A percentile compares a stretch with the other conserved stretches of the same genome.
phyloP scores from a whole-genome alignment of 2,113 vertebrate species.

The Seriola quinqueradiata region DNA sequence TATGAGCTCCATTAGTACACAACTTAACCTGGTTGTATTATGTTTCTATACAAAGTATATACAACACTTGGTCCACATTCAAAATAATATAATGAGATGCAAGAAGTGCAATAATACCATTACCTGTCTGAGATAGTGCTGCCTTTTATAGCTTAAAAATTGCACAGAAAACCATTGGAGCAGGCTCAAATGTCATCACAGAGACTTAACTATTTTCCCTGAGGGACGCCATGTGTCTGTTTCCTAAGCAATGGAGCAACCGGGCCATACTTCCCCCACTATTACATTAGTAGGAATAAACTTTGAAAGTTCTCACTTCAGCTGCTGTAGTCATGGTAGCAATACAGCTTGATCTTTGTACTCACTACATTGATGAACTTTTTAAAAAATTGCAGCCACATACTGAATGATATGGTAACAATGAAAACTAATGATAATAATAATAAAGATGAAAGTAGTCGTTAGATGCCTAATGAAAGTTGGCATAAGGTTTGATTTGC shows the following conservation, averaged over 20 bases:
- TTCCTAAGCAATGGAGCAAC: slow-evolving; percentile 54
- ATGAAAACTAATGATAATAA: too few relatives aligned
- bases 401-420: background rate
- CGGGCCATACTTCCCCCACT: slow-evolving; percentile 30
- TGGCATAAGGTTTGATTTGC: background rate
- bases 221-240: slow-evolving; percentile 47
- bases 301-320: slow-evolving; percentile 16
- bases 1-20: slow-evolving; percentile 35
- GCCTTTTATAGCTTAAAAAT: slow-evolving; percentile 63
- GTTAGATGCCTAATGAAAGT: background rate
- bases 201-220: slow-evolving; percentile 58
- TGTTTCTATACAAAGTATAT: slow-evolving; percentile 9
- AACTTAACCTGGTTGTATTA: slow-evolving; percentile 25
- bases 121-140: slow-evolving; percentile 57
- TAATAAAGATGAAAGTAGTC: background rate
- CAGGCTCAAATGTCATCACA: slow-evolving; percentile 60
- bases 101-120: slow-evolving; percentile 56
- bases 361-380: background rate
- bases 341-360: background rate
- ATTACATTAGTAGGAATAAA: slow-evolving; percentile 30
- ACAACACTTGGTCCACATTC: slow-evolving; percentile 41
- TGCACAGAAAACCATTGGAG: slow-evolving; percentile 59
- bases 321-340: background rate
- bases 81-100: slow-evolving; percentile 62
- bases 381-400: background rate